A percentile compares a stretch with the other conserved stretches of the same genome.
Conservation (phyloP, 2,797 vertebrate genomes). For the Garrulus glandarius region DNA sequence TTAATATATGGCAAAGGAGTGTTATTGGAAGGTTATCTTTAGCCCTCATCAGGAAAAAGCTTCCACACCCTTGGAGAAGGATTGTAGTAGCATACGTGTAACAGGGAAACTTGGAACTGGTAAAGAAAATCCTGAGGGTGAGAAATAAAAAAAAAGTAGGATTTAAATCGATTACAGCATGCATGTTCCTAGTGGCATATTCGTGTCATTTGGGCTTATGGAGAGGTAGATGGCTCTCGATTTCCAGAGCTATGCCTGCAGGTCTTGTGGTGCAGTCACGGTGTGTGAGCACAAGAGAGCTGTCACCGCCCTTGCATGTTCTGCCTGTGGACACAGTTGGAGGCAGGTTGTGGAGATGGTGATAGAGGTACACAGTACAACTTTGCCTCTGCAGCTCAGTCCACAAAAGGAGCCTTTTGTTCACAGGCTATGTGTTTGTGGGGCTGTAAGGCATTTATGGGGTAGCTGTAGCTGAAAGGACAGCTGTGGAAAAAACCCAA, state of each 20-base stretch:
- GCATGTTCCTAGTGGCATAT: neutral
- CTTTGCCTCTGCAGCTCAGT: neutral
- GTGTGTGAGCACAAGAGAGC: neutral
- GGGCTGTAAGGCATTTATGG: neutral
- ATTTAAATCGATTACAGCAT: neutral
- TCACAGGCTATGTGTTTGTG: fast-evolving
- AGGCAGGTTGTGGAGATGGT: neutral
- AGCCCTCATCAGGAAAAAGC: neutral
- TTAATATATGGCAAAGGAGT: neutral
- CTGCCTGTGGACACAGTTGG: fast-evolving
- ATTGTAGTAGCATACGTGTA: neutral
- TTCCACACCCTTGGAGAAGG: neutral
- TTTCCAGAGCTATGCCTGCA: neutral
- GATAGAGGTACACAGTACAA: fast-evolving
- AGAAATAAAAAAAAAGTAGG: neutral
- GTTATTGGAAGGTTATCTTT: neutral
- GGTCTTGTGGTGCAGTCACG: fast-evolving
- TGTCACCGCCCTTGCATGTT: fast-evolving
- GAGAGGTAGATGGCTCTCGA: fast-evolving
- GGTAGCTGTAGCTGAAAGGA: neutral
- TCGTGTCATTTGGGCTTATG: neutral
- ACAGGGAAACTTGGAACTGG: neutral
- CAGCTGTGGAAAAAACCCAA: neutral
- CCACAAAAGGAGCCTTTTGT: neutral
- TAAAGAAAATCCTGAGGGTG: neutral